Evolutionary conservation across 2,113 vertebrate genomes (phyloP).

Genomic region (Hemichromis elongatus): DNA sequence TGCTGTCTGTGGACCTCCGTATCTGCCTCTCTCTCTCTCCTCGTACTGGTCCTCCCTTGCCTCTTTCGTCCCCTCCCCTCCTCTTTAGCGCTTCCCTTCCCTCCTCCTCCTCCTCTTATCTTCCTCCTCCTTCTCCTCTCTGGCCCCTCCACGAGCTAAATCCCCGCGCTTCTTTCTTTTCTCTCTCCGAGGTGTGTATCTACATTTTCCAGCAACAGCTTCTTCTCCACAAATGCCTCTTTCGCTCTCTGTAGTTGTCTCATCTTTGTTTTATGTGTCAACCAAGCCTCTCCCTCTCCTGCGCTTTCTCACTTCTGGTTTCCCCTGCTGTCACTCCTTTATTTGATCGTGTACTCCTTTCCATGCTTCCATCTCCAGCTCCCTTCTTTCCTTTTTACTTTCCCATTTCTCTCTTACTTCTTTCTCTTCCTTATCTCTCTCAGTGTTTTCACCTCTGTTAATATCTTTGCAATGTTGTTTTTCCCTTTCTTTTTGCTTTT

Average conservation of each 20-base stretch:
- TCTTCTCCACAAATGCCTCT: not conserved
- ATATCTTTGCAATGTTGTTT: not conserved
- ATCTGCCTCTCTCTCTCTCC: conserved; percentile 24
- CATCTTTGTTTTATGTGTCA: conserved; percentile 59
- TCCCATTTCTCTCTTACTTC: not conserved
- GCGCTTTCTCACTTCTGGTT: not conserved
- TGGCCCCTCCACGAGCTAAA: conserved; percentile 27
- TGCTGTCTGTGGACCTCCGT: conserved; percentile 36
- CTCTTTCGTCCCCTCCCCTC: conserved; percentile 36
- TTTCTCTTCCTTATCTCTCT: not conserved
- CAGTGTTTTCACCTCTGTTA: conserved; percentile 1
- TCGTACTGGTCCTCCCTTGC: conserved; percentile 32
- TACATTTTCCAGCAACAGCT: conserved; percentile 53
- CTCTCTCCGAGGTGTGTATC: conserved; percentile 50
- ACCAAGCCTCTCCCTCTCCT: conserved; percentile 6
- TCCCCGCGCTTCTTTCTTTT: conserved; percentile 23
- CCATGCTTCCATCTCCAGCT: conserved; percentile 16
- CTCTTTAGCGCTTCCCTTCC: conserved; percentile 29
- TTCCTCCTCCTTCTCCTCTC: conserved; percentile 1
- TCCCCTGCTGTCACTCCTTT: conserved; percentile 8
- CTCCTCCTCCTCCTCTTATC: not conserved
- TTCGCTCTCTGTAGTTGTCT: conserved; percentile 23
- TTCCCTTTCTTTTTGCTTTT: not conserved
- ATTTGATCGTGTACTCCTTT: conserved; percentile 43
- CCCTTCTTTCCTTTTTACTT: not conserved